These are phyloP conservation scores for Eupristina koningsbergeri DNA, from an alignment of 1,140 invertebrate species.

Conservation along the genomic window DNA sequence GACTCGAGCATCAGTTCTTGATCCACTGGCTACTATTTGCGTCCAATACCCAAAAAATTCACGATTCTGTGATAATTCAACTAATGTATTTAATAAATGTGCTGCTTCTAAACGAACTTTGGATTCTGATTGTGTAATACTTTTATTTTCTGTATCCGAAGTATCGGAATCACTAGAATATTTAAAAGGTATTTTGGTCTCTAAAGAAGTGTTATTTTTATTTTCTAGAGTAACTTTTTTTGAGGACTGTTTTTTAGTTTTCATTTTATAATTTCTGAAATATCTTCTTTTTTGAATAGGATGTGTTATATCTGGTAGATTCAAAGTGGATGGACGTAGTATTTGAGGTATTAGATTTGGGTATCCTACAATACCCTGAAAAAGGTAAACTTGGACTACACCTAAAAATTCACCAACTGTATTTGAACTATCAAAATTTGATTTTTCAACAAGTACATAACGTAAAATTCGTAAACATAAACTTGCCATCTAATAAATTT, in stretches of 20 bases:
- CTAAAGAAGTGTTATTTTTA: conserved; percentile 46
- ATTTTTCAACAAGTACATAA: conserved; percentile 54
- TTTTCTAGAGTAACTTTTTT: conserved; percentile 60
- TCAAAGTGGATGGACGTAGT: conserved; percentile 73
- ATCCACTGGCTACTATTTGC: conserved; percentile 76
- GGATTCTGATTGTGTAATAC: conserved; percentile 62
- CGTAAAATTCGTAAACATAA: conserved; percentile 62
- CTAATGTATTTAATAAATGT: conserved; percentile 69
- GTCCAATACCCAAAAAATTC: conserved; percentile 83
- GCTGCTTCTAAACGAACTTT: conserved; percentile 74
- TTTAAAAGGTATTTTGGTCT: conserved; percentile 56
- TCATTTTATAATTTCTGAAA: conserved; percentile 66
- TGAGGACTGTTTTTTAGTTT: conserved; percentile 57
- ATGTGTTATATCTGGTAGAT: conserved; percentile 71
- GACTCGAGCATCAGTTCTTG: conserved; percentile 65
- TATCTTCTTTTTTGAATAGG: conserved; percentile 65
- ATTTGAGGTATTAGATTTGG: conserved; percentile 62
- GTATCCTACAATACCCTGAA: conserved; percentile 70
- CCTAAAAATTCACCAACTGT: conserved; percentile 73
- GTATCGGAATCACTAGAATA: conserved; percentile 75
- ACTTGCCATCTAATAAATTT: conserved; percentile 57
- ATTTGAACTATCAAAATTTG: conserved; percentile 53
- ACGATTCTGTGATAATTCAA: conserved; percentile 73
- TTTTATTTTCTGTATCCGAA: conserved; percentile 71
- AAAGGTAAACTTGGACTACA: conserved; percentile 72